Conservation (phyloP, 2,113 vertebrate species). For the rabbit (Oryctolagus cuniculus) region DNA sequence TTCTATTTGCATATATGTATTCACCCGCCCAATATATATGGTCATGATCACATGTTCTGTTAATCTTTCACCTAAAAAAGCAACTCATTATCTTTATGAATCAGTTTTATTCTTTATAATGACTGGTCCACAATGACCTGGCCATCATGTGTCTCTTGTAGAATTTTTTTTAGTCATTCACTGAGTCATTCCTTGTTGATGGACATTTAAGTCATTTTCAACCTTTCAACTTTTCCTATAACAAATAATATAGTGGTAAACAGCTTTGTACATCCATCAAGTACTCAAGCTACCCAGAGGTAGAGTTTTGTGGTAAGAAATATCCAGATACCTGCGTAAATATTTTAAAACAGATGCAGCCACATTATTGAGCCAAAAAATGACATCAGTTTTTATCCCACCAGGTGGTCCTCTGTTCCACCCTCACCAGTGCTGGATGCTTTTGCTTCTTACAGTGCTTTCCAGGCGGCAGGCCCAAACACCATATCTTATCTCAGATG, state of each 20-base stretch:
- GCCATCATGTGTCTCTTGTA: neutral
- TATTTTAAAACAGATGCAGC: conserved; percentile 38
- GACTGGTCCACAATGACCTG: neutral
- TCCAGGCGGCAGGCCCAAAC: neutral
- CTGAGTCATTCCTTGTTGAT: conserved; percentile 2
- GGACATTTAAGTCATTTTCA: conserved; percentile 10
- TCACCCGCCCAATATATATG: neutral
- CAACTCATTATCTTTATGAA: neutral
- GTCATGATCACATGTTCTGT: neutral
- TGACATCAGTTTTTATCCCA: neutral
- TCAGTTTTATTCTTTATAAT: conserved; percentile 13
- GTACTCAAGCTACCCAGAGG: neutral
- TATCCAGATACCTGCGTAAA: neutral
- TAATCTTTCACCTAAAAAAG: conserved; percentile 29
- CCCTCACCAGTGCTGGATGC: neutral
- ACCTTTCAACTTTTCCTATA: neutral
- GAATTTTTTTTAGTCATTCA: neutral
- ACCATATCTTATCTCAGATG: conserved; percentile 16
- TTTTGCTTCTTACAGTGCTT: conserved; percentile 53
- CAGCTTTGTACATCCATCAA: neutral
- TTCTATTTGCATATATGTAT: neutral
- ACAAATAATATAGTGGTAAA: neutral
- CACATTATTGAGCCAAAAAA: neutral
- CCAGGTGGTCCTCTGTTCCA: neutral
- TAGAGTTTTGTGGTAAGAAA: conserved; percentile 35